phyloP scores from a whole-genome alignment of 2,797 vertebrate species.

The Myripristis jacobus region DNA sequence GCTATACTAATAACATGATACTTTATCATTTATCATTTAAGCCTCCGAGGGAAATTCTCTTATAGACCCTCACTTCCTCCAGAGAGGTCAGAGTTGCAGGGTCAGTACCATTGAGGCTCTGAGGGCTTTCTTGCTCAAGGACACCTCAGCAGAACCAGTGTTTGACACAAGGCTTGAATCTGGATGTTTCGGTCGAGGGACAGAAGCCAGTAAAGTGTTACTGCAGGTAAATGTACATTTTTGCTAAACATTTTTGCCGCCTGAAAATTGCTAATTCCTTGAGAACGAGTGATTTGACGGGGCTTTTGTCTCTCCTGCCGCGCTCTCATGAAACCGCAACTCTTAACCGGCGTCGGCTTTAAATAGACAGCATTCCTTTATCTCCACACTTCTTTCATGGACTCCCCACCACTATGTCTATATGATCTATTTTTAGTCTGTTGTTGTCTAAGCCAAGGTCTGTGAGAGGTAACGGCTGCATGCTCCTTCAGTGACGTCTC shows the following conservation, averaged over 20 bases:
- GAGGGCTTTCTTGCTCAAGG: background rate
- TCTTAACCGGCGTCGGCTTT: constrained; percentile 1
- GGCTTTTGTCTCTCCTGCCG: constrained; percentile 2
- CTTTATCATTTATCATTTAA: too few relatives aligned
- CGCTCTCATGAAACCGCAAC: constrained; percentile 10
- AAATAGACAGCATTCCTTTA: constrained; percentile 11
- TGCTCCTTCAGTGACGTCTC: constrained; percentile 28
- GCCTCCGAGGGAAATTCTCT: background rate
- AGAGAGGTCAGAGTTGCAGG: background rate
- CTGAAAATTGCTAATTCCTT: background rate
- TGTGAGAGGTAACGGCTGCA: constrained; percentile 32
- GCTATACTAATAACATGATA: constrained; percentile 3
- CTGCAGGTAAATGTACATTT: constrained; percentile 13
- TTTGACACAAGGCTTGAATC: too few relatives aligned
- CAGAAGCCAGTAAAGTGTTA: background rate
- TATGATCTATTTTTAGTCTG: constrained; percentile 24
- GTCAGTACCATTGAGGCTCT: background rate
- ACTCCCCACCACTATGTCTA: background rate
- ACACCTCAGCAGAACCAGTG: background rate
- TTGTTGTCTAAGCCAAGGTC: constrained; percentile 20
- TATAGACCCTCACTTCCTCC: background rate
- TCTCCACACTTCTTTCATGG: constrained; percentile 4
- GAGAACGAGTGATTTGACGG: constrained; percentile 3
- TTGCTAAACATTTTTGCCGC: background rate
- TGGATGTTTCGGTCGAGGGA: background rate